Evolutionary conservation across 2,113 vertebrate species (phyloP), one percentile per base, ranked within the genome.

Genomic region (Dicrurus megarhynchus): DNA sequence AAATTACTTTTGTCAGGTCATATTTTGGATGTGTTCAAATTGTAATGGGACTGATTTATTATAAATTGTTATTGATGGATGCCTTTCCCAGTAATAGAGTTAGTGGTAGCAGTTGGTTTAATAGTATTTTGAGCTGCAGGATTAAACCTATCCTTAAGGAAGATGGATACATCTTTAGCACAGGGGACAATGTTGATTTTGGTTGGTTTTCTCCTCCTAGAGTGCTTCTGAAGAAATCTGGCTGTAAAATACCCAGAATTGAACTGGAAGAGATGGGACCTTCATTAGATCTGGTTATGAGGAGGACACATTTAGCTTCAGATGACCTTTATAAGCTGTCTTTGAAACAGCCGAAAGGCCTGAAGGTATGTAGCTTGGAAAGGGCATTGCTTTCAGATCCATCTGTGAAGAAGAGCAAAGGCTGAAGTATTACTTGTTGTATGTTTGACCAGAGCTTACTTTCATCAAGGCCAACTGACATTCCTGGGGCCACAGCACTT

Each of bases 211-310:
- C 9, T 52, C 57, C 6, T 41, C 79, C 16, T 96, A 99, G 99
- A 95, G 98, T 98, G 80, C 92, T 99, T 85, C 76, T 99, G 97
- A 99, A 99, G 98, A 99, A 99, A 92, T 99, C 99, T 16, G 99
- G 99, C 21, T 99, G 99, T 78, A 98, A 98, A 95, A 99, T 98
- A 11, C 99, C 99, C 5, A 97, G 99, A 61, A 99, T 99, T 52
- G 99, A 99, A 92, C 97, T 99, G 89, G 99, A 99, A 96, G 99
- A 99, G 85, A 99, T 99, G 65, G 99, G 99, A 10, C 99, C 99
- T 1, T 99, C 99, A 0, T 96, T 99, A 87, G 99, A 99, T 93
- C 97, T 99, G 41, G 97, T 98, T 46, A 71, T 99, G 67, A 98
- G 99, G 87, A 98, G 99, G 89, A 99, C 98, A 8, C 99, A 99